These are phyloP conservation scores for Blastomussa wellsi DNA, from an alignment of 92 coral and sea anemone genomes.

Conservation along the genomic window DNA sequence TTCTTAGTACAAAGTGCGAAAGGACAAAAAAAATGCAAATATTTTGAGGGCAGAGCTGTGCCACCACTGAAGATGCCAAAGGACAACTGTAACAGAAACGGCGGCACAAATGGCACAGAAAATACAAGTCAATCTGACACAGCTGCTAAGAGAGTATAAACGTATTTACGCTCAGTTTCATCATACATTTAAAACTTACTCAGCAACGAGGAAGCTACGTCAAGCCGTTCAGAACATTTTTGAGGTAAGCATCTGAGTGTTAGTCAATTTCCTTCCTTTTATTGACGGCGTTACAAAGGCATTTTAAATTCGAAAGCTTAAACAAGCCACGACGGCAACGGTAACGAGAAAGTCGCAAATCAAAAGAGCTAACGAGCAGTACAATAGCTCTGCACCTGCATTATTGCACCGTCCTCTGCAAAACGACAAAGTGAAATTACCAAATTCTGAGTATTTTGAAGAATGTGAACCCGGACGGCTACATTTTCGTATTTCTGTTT, in stretches of 20 bases:
- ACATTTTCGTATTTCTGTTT: too few relatives aligned
- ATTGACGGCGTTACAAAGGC: too few relatives aligned
- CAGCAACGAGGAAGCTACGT: background rate
- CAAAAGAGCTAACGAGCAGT: too few relatives aligned
- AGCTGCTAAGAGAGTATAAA: background rate
- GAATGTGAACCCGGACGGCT: too few relatives aligned
- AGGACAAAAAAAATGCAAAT: background rate
- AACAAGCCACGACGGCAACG: too few relatives aligned
- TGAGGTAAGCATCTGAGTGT: background rate
- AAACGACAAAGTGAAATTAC: too few relatives aligned
- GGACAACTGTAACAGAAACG: background rate
- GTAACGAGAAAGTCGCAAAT: too few relatives aligned
- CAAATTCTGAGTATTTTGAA: too few relatives aligned
- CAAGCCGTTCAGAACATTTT: background rate
- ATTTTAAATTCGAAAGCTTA: too few relatives aligned
- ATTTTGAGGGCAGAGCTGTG: background rate
- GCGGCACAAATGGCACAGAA: background rate
- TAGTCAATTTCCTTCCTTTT: background rate
- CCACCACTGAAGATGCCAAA: background rate
- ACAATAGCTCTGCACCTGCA: too few relatives aligned
- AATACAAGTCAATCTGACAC: background rate
- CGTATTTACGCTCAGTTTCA: background rate
- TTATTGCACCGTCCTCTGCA: too few relatives aligned
- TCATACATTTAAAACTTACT: background rate
- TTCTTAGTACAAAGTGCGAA: background rate